Percentiles rank a stretch among this genome's conserved stretches.
Conservation (phyloP, 2,113 vertebrate genomes). For the Prinia subflava region DNA sequence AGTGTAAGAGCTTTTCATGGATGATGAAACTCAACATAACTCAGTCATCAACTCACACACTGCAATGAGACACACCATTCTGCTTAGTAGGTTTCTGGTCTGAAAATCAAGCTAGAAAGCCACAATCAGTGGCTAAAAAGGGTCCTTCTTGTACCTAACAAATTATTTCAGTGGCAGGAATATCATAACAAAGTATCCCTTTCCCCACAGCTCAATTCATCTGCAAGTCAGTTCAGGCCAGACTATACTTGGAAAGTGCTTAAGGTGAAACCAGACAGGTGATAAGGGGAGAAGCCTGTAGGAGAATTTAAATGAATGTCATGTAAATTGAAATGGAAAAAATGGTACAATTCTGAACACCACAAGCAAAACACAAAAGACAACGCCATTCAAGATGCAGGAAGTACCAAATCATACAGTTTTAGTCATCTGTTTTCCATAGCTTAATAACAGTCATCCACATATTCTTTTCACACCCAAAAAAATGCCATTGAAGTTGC, state of each 20-base stretch:
- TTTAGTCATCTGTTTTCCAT: background rate
- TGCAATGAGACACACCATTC: conserved; percentile 11
- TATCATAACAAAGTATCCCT: background rate
- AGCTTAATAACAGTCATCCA: background rate
- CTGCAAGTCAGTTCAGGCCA: conserved; percentile 3
- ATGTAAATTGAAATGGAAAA: background rate
- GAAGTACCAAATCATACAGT: background rate
- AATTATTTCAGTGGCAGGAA: background rate
- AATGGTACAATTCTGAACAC: background rate
- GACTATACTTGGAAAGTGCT: background rate
- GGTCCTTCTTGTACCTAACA: background rate
- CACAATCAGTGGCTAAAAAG: background rate
- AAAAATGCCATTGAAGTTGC: background rate
- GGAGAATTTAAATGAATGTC: background rate
- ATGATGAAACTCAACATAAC: conserved; percentile 30
- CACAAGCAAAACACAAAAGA: background rate
- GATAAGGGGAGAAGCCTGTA: background rate
- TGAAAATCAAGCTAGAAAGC: conserved; percentile 1
- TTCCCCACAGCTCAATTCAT: background rate
- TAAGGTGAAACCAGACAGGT: background rate
- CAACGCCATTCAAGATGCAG: background rate
- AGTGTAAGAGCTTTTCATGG: background rate
- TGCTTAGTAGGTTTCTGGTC: background rate
- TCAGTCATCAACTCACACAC: conserved; percentile 18
- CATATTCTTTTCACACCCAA: background rate